These are phyloP conservation scores for western clawed frog (Xenopus tropicalis) DNA, from an alignment of 2,113 vertebrate genomes.

Conservation along the genomic window DNA sequence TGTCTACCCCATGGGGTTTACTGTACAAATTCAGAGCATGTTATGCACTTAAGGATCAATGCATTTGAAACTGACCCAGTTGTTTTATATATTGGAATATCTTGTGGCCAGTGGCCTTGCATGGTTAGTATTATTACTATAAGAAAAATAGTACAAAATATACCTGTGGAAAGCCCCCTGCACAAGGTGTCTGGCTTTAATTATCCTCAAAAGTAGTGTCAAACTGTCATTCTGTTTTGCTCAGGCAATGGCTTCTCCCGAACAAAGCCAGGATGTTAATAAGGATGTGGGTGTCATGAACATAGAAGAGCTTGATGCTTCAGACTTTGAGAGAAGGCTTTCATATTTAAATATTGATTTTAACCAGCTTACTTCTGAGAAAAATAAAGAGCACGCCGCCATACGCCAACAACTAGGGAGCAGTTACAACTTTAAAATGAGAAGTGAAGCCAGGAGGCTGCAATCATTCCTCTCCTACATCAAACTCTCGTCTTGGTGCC, in stretches of 20 bases:
- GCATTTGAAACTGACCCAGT: too few relatives aligned
- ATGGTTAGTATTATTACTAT: too few relatives aligned
- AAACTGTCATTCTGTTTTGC: not conserved
- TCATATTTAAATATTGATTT: not conserved
- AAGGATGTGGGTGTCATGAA: not conserved
- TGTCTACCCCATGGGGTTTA: too few relatives aligned
- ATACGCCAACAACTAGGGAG: not conserved
- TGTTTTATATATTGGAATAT: too few relatives aligned
- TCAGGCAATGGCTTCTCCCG: not conserved
- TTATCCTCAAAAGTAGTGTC: not conserved
- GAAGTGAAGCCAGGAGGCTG: constrained; percentile 34
- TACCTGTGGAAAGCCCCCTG: too few relatives aligned
- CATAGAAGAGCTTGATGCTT: constrained; percentile 26
- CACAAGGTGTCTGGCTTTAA: not conserved
- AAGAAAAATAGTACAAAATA: too few relatives aligned
- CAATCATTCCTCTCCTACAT: constrained; percentile 17
- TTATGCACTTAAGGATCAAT: too few relatives aligned
- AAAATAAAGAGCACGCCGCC: constrained; percentile 24
- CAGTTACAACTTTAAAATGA: constrained; percentile 33
- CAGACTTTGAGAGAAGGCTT: not conserved
- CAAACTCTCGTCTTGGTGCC: not conserved
- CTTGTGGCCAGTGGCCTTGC: too few relatives aligned
- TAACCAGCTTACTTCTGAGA: not conserved
- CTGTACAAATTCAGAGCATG: too few relatives aligned
- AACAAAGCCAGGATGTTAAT: not conserved